Evolutionary conservation across 2,797 vertebrate species (phyloP).

Genomic region (Petrocephalus schoutedeni): DNA sequence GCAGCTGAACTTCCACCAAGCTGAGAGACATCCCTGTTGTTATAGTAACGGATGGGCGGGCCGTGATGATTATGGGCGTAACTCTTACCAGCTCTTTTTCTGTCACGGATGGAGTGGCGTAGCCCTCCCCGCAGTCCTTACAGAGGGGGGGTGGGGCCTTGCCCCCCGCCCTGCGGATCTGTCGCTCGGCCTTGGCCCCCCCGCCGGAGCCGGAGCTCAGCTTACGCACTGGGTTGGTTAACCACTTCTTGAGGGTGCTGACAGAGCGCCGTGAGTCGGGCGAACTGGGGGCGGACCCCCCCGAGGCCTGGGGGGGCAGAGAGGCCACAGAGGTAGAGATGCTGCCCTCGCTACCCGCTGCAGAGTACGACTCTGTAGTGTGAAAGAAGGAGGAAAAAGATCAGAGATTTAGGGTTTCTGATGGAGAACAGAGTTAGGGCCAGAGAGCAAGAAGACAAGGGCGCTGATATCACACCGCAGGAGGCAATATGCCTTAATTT

Average conservation of each 20-base stretch:
- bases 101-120: conserved; percentile 54
- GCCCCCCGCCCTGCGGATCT: conserved; percentile 61
- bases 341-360: conserved; percentile 83
- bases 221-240: conserved; percentile 80
- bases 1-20: background rate
- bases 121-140: conserved; percentile 47
- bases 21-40: background rate
- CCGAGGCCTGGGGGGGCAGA: conserved; percentile 72
- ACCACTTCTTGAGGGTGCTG: conserved; percentile 84
- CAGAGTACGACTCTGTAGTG: conserved; percentile 77
- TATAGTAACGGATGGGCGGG: background rate
- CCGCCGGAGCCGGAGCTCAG: conserved; percentile 62
- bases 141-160: conserved; percentile 54
- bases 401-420: conserved; percentile 23
- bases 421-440: conserved; percentile 22
- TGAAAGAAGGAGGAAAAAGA: conserved; percentile 19
- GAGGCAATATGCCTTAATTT: background rate
- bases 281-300: conserved; percentile 77
- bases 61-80: background rate
- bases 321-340: conserved; percentile 82
- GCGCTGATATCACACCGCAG: background rate
- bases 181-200: conserved; percentile 61
- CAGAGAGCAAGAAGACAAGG: background rate
- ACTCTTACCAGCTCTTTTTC: conserved; percentile 65
- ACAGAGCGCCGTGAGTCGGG: conserved; percentile 74